phyloP scores from a whole-genome alignment of 2,797 vertebrate genomes.

The Perodicticus potto region DNA sequence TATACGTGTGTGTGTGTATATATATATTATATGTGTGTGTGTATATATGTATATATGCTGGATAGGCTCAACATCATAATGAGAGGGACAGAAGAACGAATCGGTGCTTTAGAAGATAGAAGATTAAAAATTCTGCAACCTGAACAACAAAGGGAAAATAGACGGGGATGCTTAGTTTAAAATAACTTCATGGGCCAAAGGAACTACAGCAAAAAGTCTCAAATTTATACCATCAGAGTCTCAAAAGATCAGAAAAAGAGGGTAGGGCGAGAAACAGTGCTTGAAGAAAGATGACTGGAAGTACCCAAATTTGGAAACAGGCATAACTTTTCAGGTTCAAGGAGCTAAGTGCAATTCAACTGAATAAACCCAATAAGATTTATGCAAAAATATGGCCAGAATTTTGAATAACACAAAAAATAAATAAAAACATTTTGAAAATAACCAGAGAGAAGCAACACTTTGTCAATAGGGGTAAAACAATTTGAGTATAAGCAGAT shows the following conservation, averaged over 20 bases:
- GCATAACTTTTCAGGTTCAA: background rate
- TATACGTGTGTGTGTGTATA: background rate
- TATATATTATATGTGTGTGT: background rate
- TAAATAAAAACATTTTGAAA: background rate
- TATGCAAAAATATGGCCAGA: background rate
- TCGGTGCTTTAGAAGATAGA: background rate
- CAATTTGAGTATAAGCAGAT: background rate
- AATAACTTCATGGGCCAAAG: background rate
- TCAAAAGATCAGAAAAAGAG: background rate
- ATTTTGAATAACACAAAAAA: background rate
- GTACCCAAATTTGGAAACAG: background rate
- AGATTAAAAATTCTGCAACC: background rate
- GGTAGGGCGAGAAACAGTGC: background rate
- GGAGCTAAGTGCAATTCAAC: background rate
- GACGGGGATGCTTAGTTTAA: background rate
- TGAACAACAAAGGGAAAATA: background rate
- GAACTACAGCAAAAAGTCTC: background rate
- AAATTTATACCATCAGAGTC: background rate
- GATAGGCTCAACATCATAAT: background rate
- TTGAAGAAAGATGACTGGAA: background rate
- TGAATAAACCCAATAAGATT: background rate
- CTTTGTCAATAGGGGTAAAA: background rate
- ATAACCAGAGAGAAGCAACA: background rate
- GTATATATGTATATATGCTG: background rate
- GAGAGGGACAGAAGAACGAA: background rate